These are phyloP conservation scores for Lissonota sp. DNA, from an alignment of 2,888 invertebrate species.

Conservation along the genomic window DNA sequence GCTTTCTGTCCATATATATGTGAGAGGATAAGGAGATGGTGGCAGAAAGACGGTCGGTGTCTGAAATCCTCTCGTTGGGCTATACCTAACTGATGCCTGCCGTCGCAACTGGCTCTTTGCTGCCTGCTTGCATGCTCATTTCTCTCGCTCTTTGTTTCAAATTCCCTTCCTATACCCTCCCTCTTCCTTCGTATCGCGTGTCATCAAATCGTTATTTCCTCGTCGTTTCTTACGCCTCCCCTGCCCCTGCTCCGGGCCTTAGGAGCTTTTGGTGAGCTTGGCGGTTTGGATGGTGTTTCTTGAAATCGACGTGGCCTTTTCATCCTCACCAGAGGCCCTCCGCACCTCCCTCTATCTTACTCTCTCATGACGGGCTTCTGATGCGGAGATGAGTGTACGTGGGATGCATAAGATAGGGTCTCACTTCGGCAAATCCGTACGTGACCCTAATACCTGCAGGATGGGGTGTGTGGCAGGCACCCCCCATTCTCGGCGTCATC, in stretches of 20 bases:
- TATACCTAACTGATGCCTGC: constrained; percentile 11
- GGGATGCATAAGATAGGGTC: constrained; percentile 78
- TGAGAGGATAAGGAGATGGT: background rate
- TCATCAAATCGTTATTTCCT: constrained; percentile 38
- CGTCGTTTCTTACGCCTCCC: constrained; percentile 11
- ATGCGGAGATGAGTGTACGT: constrained; percentile 81
- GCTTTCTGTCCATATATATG: too few species aligned
- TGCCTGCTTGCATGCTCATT: background rate
- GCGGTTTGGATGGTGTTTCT: constrained; percentile 60
- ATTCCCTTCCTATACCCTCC: background rate
- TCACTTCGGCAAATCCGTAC: constrained; percentile 79
- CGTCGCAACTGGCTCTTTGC: constrained; percentile 5
- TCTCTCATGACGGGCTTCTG: constrained; percentile 78
- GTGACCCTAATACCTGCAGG: constrained; percentile 80
- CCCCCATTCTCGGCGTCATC: constrained; percentile 11
- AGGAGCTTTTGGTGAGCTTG: constrained; percentile 21
- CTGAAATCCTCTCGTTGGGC: constrained; percentile 28
- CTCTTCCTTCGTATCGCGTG: constrained; percentile 13
- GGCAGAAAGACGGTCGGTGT: constrained; percentile 15
- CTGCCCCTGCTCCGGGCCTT: background rate
- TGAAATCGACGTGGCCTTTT: constrained; percentile 50
- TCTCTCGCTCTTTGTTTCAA: constrained; percentile 1
- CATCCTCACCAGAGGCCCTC: constrained; percentile 5
- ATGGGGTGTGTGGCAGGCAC: constrained; percentile 50
- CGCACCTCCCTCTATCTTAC: constrained; percentile 13